phyloP scores from a whole-genome alignment of 35 echinoderm and acorn worm species.

The Holothuria glaberrima region DNA sequence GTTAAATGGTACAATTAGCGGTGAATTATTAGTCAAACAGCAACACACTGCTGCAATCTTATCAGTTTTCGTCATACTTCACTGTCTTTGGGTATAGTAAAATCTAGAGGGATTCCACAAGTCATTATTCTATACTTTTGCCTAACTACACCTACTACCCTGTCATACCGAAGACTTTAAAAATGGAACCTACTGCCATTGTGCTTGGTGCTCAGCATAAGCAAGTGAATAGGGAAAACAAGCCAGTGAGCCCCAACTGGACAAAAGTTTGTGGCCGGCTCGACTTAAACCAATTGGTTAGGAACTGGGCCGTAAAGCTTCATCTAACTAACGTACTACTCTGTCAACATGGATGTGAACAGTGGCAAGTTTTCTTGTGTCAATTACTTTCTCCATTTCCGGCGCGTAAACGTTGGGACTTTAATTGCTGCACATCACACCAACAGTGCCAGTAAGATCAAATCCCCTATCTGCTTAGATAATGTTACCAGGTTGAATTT shows the following conservation, averaged over 20 bases:
- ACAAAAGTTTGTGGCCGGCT: too few species aligned
- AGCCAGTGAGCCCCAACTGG: too few species aligned
- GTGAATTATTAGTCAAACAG: not conserved
- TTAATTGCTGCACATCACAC: not conserved
- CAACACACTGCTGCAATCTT: slow-evolving; percentile 30
- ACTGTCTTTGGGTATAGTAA: not conserved
- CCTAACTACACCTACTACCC: not conserved
- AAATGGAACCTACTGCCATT: too few species aligned
- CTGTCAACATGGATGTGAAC: slow-evolving; percentile 17
- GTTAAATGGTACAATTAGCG: not conserved
- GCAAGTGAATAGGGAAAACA: too few species aligned
- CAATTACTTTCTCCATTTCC: not conserved
- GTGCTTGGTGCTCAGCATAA: too few species aligned
- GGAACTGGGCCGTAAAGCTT: too few species aligned
- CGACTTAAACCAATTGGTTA: too few species aligned
- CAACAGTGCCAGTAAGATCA: slow-evolving; percentile 9
- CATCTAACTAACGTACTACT: too few species aligned
- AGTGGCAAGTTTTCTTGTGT: slow-evolving; percentile 13
- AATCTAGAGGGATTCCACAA: slow-evolving; percentile 2
- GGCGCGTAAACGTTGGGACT: not conserved
- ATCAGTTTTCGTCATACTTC: slow-evolving; percentile 1
- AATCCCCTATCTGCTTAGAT: slow-evolving; percentile 1
- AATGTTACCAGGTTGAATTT: slow-evolving; percentile 1
- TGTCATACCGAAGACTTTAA: too few species aligned
- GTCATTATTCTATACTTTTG: not conserved